A percentile compares a stretch with the other conserved stretches of the same genome.
Evolutionary conservation across 2,797 vertebrate species (phyloP).

Genomic region (Hylomyscus alleni): DNA sequence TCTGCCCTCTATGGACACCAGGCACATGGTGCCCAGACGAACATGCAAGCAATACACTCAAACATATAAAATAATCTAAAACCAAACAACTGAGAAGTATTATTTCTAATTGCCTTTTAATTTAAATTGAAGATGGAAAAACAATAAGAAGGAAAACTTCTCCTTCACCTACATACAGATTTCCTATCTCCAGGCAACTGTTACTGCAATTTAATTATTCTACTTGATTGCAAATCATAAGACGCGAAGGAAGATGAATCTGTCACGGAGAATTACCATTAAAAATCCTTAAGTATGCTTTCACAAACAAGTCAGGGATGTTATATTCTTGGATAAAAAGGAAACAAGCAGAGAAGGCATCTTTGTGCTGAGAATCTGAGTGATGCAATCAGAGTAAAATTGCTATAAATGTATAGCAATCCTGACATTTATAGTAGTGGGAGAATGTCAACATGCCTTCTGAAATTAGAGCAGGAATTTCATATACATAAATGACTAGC

Average conservation of each 20-base stretch:
- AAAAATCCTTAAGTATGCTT: slow-evolving; percentile 70
- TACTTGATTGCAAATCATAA: slow-evolving; percentile 68
- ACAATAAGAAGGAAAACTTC: slow-evolving; percentile 77
- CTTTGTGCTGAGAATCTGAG: background rate
- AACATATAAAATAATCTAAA: background rate
- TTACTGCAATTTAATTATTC: slow-evolving; percentile 71
- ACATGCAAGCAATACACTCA: background rate
- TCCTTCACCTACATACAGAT: slow-evolving; percentile 67
- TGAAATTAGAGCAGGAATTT: slow-evolving; percentile 43
- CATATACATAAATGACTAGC: background rate
- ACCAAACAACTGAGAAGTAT: slow-evolving; percentile 74
- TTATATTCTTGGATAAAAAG: background rate
- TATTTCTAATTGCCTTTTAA: slow-evolving; percentile 50
- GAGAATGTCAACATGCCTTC: background rate
- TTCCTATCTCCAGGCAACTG: slow-evolving; percentile 68
- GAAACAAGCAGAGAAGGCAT: background rate
- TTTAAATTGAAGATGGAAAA: slow-evolving; percentile 81
- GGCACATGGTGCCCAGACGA: background rate
- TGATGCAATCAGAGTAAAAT: background rate
- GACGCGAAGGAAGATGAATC: slow-evolving; percentile 38
- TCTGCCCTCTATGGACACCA: background rate
- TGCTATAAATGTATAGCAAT: background rate
- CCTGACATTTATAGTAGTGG: background rate
- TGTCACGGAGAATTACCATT: slow-evolving; percentile 64
- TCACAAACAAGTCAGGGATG: slow-evolving; percentile 10